A percentile compares a stretch with the other conserved stretches of the same genome.
These are phyloP conservation scores for Ylistrum balloti DNA, from an alignment of 1,140 invertebrate genomes.

Conservation along the genomic window DNA sequence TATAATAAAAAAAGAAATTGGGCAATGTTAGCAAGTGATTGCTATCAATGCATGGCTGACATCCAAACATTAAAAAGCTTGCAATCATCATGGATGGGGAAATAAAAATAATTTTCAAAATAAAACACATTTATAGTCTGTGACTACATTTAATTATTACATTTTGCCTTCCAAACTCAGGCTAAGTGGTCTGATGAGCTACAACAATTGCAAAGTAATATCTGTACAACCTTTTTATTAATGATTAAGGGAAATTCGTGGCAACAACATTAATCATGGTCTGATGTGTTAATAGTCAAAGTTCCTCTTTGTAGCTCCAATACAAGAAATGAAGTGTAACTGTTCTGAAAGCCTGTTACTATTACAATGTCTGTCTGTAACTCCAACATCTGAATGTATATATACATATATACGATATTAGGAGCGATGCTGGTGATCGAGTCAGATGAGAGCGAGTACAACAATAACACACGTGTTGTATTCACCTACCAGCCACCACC, in stretches of 20 bases:
- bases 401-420: not conserved
- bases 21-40: no score
- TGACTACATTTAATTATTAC: no score
- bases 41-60: no score
- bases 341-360: no score
- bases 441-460: conserved; percentile 12
- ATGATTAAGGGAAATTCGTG: not conserved
- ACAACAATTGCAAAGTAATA: not conserved
- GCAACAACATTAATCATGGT: not conserved
- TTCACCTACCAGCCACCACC: conserved; percentile 22
- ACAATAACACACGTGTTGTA: conserved; percentile 24
- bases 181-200: not conserved
- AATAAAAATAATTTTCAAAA: no score
- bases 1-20: no score
- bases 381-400: not conserved
- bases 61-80: no score
- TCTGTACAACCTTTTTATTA: conserved; percentile 25
- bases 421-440: not conserved
- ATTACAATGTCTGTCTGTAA: not conserved
- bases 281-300: not conserved
- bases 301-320: conserved; percentile 34
- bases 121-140: no score
- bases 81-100: no score
- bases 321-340: not conserved
- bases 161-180: no score